Evolutionary conservation across 2,888 invertebrate species (phyloP).

Genomic region (Aspidiotus destructor): DNA sequence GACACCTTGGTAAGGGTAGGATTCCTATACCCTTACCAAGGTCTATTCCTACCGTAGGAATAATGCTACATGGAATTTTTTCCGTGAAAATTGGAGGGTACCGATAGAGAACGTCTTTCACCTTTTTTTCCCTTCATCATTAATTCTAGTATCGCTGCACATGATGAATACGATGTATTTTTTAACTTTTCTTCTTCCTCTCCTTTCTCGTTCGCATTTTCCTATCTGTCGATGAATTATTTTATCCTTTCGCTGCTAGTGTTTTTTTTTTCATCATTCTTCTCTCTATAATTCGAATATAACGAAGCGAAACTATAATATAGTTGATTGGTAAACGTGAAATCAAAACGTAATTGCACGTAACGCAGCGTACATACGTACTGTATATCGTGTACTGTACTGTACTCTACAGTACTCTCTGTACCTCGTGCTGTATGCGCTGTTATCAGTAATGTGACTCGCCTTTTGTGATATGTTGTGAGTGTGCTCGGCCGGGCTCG

Average conservation of each 20-base stretch:
- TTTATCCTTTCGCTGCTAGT: background rate
- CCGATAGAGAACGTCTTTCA: too few relatives aligned
- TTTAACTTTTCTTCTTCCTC: too few relatives aligned
- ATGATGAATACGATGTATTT: too few relatives aligned
- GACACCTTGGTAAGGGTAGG: too few relatives aligned
- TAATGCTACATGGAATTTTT: too few relatives aligned
- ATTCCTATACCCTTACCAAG: too few relatives aligned
- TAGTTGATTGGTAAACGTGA: background rate
- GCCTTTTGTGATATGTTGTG: background rate
- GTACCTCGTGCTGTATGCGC: background rate
- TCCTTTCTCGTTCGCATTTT: too few relatives aligned
- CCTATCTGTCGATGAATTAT: background rate
- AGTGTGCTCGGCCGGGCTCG: background rate
- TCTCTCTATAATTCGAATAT: background rate
- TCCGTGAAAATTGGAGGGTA: too few relatives aligned
- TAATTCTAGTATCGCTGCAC: too few relatives aligned
- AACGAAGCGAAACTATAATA: conserved; percentile 3
- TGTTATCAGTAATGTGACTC: background rate
- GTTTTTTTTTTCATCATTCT: background rate
- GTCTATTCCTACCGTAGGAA: too few relatives aligned
- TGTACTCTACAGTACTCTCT: background rate
- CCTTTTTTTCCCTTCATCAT: too few relatives aligned
- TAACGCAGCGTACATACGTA: background rate
- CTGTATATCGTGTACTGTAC: too few relatives aligned
- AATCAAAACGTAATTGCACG: conserved; percentile 1